Conservation (phyloP, 2,113 vertebrate genomes). For the Crotalus viridis region DNA sequence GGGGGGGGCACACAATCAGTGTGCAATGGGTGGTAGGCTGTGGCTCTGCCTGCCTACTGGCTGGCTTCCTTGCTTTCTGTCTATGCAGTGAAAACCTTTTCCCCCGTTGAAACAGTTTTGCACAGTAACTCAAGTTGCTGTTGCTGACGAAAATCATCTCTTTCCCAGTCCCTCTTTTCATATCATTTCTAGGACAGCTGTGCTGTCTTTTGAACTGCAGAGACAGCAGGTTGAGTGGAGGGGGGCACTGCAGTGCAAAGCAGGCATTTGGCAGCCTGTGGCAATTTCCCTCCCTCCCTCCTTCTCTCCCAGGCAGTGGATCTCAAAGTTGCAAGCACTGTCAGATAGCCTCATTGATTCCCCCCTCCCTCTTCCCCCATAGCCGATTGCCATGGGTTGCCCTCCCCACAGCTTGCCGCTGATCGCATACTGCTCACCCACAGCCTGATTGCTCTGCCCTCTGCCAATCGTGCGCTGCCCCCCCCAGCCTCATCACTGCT, state of each 20-base stretch:
- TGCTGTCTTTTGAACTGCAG: slow-evolving; percentile 52
- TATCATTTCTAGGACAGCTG: neutral
- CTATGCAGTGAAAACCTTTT: neutral
- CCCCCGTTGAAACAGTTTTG: neutral
- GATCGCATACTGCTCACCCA: rapidly evolving
- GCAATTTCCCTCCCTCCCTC: no score
- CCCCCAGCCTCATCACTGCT: neutral
- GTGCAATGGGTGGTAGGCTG: neutral
- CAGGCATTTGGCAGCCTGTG: neutral
- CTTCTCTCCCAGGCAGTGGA: neutral
- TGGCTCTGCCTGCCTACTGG: neutral
- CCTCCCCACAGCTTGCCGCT: neutral
- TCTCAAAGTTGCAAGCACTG: neutral
- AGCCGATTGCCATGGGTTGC: neutral
- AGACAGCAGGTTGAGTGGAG: neutral
- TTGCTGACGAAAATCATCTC: slow-evolving; percentile 20
- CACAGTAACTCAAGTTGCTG: neutral
- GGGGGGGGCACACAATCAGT: no score
- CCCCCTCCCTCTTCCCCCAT: neutral
- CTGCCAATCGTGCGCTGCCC: neutral
- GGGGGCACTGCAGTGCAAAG: slow-evolving; percentile 10
- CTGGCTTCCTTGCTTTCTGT: neutral
- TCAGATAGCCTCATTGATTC: neutral
- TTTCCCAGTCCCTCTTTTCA: neutral
- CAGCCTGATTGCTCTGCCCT: neutral